These are phyloP conservation scores for Luperina testacea DNA, from an alignment of 2,888 invertebrate species.

Conservation along the genomic window DNA sequence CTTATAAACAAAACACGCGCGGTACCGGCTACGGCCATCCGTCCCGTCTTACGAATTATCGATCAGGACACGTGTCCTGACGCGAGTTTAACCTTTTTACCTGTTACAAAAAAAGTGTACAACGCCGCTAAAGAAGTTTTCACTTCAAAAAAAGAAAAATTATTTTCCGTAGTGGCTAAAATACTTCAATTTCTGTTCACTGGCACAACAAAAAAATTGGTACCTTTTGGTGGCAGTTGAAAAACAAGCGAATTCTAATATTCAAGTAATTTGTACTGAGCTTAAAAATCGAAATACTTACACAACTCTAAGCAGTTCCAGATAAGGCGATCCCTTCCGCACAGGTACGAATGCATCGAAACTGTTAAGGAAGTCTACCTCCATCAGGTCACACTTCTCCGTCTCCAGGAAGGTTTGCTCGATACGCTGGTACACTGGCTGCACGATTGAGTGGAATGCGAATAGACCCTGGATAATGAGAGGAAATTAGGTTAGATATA, in stretches of 20 bases:
- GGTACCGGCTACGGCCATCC: too few species aligned
- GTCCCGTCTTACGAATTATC: too few species aligned
- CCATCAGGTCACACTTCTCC: slow-evolving; percentile 90
- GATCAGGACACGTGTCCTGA: too few species aligned
- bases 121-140: too few species aligned
- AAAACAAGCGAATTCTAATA: not conserved
- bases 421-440: slow-evolving; percentile 86
- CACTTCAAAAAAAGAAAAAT: too few species aligned
- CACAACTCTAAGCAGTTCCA: slow-evolving; percentile 81
- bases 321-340: slow-evolving; percentile 79
- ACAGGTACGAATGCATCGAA: slow-evolving; percentile 78
- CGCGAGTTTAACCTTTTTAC: too few species aligned
- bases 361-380: slow-evolving; percentile 81
- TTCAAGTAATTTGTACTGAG: not conserved
- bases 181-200: too few species aligned
- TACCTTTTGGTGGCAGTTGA: not conserved
- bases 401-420: slow-evolving; percentile 89
- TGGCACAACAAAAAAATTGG: not conserved
- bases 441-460: slow-evolving; percentile 87
- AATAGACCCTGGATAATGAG: slow-evolving; percentile 81
- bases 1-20: too few species aligned
- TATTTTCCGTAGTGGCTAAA: not conserved
- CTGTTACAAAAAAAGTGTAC: too few species aligned
- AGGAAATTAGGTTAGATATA: not conserved
- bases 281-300: slow-evolving; percentile 51